A percentile compares a stretch with the other conserved stretches of the same genome.
These are phyloP conservation scores for Panthera tigris DNA, from an alignment of 2,113 vertebrate genomes.

Conservation along the genomic window DNA sequence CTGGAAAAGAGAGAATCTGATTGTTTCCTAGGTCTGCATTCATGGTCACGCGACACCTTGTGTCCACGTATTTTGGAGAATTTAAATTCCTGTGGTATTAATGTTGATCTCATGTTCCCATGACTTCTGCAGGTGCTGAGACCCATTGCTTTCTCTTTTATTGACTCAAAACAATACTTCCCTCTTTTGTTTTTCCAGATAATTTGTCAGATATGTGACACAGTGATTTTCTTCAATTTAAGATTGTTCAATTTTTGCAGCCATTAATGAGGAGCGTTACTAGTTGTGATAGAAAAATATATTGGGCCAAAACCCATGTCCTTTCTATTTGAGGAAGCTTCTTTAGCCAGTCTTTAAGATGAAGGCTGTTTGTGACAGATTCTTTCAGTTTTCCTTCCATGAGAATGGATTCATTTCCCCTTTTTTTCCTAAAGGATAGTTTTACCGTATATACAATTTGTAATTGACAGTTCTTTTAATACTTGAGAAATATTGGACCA, in stretches of 20 bases:
- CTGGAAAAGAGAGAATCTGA: background rate
- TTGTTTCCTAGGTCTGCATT: background rate
- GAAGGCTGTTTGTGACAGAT: background rate
- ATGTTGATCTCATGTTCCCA: background rate
- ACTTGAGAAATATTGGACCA: background rate
- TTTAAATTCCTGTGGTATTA: background rate
- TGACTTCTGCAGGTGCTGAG: background rate
- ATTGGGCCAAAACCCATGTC: background rate
- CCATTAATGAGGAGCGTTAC: background rate
- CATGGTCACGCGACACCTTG: background rate
- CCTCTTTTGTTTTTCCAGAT: background rate
- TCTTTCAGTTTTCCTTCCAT: background rate
- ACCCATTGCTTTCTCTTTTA: background rate
- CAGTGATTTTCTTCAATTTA: slow-evolving; percentile 6
- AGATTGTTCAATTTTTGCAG: background rate
- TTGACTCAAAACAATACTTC: background rate
- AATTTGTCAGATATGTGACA: background rate
- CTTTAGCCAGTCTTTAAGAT: background rate
- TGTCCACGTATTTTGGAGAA: background rate
- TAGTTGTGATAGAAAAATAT: background rate
- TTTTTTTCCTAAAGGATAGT: background rate
- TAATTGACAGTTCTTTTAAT: background rate
- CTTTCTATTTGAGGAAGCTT: background rate
- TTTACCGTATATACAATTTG: background rate
- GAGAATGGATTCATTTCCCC: background rate